Percentiles rank a stretch among this genome's conserved stretches.
phyloP scores from a whole-genome alignment of 2,113 vertebrate species.

The Rhinichthys klamathensis region DNA sequence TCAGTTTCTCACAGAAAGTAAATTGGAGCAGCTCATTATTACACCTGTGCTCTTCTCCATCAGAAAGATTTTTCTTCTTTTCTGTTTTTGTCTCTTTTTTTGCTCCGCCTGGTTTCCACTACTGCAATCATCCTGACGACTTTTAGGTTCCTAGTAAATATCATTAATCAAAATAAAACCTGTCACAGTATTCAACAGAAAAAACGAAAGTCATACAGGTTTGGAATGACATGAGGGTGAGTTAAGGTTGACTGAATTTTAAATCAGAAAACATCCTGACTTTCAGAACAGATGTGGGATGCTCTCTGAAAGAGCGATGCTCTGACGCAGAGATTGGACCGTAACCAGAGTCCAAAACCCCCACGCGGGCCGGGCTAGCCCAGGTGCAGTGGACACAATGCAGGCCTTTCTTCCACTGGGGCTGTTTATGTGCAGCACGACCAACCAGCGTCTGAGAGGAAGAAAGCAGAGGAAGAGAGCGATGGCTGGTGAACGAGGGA shows the following conservation, averaged over 20 bases:
- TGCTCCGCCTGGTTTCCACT: no score
- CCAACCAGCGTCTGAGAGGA: conserved; percentile 38
- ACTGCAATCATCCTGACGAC: background rate
- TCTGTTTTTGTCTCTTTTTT: background rate
- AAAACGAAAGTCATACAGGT: background rate
- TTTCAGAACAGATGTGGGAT: conserved; percentile 11
- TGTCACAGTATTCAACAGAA: background rate
- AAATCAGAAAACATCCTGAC: background rate
- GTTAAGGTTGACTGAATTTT: background rate
- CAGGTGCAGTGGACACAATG: conserved; percentile 55
- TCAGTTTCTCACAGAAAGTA: background rate
- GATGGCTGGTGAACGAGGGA: background rate
- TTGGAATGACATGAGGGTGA: background rate
- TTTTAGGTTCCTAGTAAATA: background rate
- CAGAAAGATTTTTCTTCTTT: no score
- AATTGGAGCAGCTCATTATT: background rate
- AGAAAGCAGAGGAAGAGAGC: conserved; percentile 23
- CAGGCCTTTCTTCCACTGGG: conserved; percentile 49
- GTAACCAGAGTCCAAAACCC: conserved; percentile 17
- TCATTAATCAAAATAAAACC: conserved; percentile 34
- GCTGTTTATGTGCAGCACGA: conserved; percentile 26
- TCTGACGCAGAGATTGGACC: conserved; percentile 37
- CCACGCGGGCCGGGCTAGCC: background rate
- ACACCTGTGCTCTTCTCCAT: background rate
- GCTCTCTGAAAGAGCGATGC: conserved; percentile 16